These are phyloP conservation scores for Sitophilus oryzae DNA, from an alignment of 1,140 invertebrate species.

Conservation along the genomic window DNA sequence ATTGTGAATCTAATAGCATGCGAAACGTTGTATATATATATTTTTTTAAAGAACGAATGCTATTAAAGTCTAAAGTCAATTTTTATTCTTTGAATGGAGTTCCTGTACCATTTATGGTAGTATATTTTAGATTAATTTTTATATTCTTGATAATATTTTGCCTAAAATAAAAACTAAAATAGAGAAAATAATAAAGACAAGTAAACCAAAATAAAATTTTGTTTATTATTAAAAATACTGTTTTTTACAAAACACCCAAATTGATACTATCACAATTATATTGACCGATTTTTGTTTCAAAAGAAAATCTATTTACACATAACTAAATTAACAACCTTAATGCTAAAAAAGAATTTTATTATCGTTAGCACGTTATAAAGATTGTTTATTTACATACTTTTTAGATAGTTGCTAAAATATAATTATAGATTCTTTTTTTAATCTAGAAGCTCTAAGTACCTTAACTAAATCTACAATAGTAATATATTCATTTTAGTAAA, in stretches of 20 bases:
- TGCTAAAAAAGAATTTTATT: not conserved
- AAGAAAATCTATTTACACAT: slow-evolving; percentile 8
- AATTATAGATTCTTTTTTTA: slow-evolving; percentile 1
- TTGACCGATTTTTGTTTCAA: too few relatives aligned
- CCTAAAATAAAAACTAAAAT: not conserved
- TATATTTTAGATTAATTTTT: too few relatives aligned
- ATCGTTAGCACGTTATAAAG: not conserved
- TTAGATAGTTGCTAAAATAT: slow-evolving; percentile 11
- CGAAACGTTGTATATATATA: too few relatives aligned
- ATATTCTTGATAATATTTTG: too few relatives aligned
- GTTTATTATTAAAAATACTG: slow-evolving; percentile 11
- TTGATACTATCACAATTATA: slow-evolving; percentile 13
- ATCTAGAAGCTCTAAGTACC: slow-evolving; percentile 13
- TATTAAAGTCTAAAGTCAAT: too few relatives aligned
- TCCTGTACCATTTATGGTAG: too few relatives aligned
- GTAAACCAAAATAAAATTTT: slow-evolving; percentile 14
- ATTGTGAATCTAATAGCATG: too few relatives aligned
- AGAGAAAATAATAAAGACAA: slow-evolving; percentile 3
- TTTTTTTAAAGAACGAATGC: too few relatives aligned
- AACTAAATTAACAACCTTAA: slow-evolving; percentile 4
- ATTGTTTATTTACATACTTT: slow-evolving; percentile 13
- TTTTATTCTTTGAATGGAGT: too few relatives aligned
- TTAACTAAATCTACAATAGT: slow-evolving; percentile 9
- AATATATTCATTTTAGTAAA: slow-evolving; percentile 3
- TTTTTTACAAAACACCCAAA: slow-evolving; percentile 8